Base-by-base conservation (phyloP, 2,113 vertebrate species). In the Ramphastos sulfuratus region DNA sequence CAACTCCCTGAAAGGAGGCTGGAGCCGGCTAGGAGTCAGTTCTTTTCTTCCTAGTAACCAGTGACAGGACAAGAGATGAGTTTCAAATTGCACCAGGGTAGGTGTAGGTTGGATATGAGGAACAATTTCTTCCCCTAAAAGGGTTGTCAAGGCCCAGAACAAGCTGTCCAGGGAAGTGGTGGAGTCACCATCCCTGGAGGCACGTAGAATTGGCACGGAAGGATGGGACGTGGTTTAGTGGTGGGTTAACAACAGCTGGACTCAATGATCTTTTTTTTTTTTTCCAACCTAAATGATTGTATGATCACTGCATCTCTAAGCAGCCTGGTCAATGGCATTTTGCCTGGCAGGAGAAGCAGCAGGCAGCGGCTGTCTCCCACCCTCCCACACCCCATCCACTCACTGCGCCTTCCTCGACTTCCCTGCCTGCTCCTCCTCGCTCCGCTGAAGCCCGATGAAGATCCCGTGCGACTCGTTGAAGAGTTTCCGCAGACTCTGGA, bases 381-480 rank as follows among this genome's bases (percentile, higher is more conserved):
- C 7, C 24, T 42, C 35, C 33, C 18, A 12, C 15, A 6, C 20
- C 63, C 23, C 63, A 44, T 24, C 7, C 63, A 96, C 98, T 97
- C 95, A 98, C 98, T 98, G 97, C 7, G 97, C 83, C 70, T 97
- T 98, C 82, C 96, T 98, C 79, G 98, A 98, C 89, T 98, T 99
- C 95, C 98, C 99, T 12, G 98, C 97, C 33, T 98, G 89, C 67
- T 99, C 99, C 69, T 99, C 98, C 90, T 97, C 97, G 74, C 98
- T 98, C 63, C 97, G 98, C 94, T 99, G 99, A 35, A 99, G 98
- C 9, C 98, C 98, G 55, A 99, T 89, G 86, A 99, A 99, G 95
- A 99, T 99, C 83, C 98, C 98, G 96, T 99, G 99, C 3, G 99
- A 99, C 96, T 99, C 99, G 25, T 99, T 99, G 96, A 99, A 99